Conservation (phyloP, 2,113 vertebrate species). For the Cettia cetti region DNA sequence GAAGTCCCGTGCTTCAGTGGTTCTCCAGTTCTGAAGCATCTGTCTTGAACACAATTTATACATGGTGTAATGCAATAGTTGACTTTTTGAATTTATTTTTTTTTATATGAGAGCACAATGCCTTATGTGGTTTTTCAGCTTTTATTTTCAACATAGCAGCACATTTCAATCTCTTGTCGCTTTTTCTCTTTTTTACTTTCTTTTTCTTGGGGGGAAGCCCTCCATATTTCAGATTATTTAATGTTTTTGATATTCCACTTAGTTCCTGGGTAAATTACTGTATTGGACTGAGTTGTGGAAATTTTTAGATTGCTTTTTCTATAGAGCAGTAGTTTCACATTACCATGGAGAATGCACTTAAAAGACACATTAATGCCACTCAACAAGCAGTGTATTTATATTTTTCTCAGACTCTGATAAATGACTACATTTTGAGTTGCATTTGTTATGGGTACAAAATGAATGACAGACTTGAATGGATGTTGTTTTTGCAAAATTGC, state of each 20-base stretch:
- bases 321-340: not conserved
- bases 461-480: constrained; percentile 35
- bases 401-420: constrained; percentile 48
- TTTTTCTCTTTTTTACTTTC: not conserved
- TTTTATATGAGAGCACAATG: not conserved
- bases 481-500: constrained; percentile 31
- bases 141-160: not conserved
- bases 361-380: constrained; percentile 10
- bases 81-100: not conserved
- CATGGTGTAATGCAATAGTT: not conserved
- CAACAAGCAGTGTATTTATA: constrained; percentile 16
- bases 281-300: not conserved
- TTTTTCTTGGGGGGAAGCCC: not conserved
- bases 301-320: constrained; percentile 30
- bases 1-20: not conserved
- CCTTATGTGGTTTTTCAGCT: not conserved
- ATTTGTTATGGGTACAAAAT: constrained; percentile 18
- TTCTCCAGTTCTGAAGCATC: not conserved
- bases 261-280: not conserved
- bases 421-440: not conserved
- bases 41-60: not conserved
- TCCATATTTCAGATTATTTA: not conserved
- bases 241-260: not conserved
- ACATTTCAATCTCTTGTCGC: not conserved
- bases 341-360: not conserved